Conservation (phyloP, 2,888 invertebrate species). For the Harpalus rubripes region DNA sequence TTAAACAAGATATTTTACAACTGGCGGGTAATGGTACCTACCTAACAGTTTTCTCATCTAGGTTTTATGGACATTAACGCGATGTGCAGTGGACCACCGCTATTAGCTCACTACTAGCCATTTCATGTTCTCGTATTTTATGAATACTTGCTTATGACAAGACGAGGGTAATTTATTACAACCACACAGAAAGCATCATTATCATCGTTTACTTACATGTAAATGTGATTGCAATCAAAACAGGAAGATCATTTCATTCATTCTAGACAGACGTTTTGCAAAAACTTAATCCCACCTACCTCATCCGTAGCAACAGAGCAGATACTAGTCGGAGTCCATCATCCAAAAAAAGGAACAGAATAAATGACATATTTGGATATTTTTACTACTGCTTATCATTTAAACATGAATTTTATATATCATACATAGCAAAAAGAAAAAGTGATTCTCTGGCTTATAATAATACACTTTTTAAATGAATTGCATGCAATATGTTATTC, state of each 20-base stretch:
- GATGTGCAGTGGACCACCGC: slow-evolving; percentile 33
- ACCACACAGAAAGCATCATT: slow-evolving; percentile 37
- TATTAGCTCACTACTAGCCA: neutral
- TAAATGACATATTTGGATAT: neutral
- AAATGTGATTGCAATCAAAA: slow-evolving; percentile 24
- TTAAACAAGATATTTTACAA: slow-evolving; percentile 48
- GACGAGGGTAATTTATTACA: slow-evolving; percentile 22
- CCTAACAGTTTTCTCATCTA: slow-evolving; percentile 46
- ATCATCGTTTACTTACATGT: slow-evolving; percentile 4
- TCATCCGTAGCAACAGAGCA: neutral
- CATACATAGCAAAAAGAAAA: too few species aligned
- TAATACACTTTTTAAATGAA: too few species aligned
- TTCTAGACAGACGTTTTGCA: neutral
- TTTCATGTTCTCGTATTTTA: slow-evolving; percentile 36
- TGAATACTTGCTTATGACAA: slow-evolving; percentile 14
- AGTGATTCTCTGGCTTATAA: too few species aligned
- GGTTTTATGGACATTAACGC: slow-evolving; percentile 27
- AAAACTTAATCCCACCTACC: neutral
- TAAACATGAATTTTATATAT: too few species aligned
- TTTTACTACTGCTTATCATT: too few species aligned
- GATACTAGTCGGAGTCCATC: neutral
- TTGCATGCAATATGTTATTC: too few species aligned
- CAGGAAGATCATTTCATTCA: neutral
- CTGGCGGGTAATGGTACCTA: neutral
- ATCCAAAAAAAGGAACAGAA: neutral